Conservation (phyloP, 2,113 vertebrate species). For the Circaetus gallicus region DNA sequence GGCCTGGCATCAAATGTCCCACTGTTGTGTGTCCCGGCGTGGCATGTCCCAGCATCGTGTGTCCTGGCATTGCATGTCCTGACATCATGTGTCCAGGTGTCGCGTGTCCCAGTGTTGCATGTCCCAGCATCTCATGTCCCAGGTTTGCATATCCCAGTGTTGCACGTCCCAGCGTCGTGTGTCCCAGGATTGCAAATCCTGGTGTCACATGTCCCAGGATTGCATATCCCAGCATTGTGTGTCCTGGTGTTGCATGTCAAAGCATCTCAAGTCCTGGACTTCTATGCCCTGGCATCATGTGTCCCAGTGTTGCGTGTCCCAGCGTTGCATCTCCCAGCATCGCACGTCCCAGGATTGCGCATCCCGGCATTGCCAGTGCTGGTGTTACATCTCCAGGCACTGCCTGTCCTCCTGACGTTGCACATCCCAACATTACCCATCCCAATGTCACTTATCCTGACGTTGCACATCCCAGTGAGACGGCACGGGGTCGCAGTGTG, state of each 20-base stretch:
- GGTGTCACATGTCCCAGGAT: no score
- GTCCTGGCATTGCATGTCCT: neutral
- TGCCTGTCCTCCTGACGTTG: neutral
- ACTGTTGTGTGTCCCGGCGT: rapidly evolving
- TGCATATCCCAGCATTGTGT: rapidly evolving
- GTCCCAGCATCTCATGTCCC: no score
- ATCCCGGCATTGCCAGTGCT: neutral
- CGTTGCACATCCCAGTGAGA: neutral
- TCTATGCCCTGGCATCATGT: no score
- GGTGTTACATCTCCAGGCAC: neutral
- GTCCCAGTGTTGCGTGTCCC: neutral
- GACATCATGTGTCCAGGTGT: rapidly evolving
- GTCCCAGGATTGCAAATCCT: neutral
- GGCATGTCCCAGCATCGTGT: neutral
- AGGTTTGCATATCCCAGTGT: rapidly evolving
- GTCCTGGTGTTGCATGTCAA: neutral
- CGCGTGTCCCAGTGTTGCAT: rapidly evolving
- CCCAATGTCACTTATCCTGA: rapidly evolving
- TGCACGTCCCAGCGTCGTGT: rapidly evolving
- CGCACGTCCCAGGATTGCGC: neutral
- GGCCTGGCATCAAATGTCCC: neutral
- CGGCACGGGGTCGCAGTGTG: no score
- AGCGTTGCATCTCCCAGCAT: neutral
- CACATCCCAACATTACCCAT: rapidly evolving
- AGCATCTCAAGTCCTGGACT: rapidly evolving